phyloP scores from a whole-genome alignment of 2,113 vertebrate species.

The Chaenocephalus aceratus region DNA sequence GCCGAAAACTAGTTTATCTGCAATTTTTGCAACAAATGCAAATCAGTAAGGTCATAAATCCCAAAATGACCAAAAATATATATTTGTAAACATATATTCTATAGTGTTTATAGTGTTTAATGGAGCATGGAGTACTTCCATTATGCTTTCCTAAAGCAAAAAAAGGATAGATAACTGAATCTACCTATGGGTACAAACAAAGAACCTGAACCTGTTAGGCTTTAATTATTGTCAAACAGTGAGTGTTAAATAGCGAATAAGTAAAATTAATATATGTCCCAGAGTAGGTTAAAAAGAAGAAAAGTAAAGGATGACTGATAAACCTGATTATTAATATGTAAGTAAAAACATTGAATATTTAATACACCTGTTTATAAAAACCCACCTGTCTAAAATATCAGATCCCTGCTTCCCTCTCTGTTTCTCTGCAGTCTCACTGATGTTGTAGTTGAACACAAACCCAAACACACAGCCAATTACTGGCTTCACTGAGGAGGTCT shows the following conservation, averaged over 20 bases:
- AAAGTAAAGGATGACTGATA: not conserved
- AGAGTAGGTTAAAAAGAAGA: not conserved
- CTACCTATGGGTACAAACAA: no score
- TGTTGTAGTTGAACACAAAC: constrained; percentile 27
- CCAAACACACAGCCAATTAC: constrained; percentile 62
- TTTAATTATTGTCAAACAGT: not conserved
- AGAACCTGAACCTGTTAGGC: no score
- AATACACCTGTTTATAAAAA: constrained; percentile 40
- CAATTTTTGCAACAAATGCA: not conserved
- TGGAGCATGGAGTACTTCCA: no score
- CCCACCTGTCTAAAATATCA: constrained; percentile 27
- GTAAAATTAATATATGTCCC: not conserved
- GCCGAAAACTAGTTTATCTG: not conserved
- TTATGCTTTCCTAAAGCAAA: no score
- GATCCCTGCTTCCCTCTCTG: not conserved
- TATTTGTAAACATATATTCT: not conserved
- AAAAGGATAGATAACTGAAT: no score
- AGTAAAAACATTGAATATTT: not conserved
- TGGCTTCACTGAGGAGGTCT: not conserved
- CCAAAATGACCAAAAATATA: not conserved
- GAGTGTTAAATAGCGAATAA: not conserved
- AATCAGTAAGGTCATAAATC: not conserved
- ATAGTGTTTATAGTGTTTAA: no score
- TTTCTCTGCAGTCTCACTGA: constrained; percentile 5
- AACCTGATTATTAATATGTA: not conserved